phyloP scores from a whole-genome alignment of 2,113 vertebrate species.

The Mormyrus iriodes region DNA sequence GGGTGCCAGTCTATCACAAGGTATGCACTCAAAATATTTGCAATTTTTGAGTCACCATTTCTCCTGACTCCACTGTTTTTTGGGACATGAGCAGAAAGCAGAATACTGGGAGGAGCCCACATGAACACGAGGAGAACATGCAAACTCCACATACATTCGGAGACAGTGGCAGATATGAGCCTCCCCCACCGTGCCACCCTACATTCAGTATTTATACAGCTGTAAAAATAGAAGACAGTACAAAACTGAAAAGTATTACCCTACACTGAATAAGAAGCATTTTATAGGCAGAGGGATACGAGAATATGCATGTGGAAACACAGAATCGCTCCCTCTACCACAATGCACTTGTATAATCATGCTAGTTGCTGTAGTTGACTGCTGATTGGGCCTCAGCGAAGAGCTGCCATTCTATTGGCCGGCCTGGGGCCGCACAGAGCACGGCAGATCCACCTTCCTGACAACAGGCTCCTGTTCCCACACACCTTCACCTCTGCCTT shows the following conservation, averaged over 20 bases:
- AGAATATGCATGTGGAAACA: not conserved
- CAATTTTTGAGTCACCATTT: not conserved
- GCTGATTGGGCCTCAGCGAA: not conserved
- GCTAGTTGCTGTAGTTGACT: not conserved
- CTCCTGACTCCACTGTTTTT: not conserved
- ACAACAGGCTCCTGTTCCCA: slow-evolving; percentile 1
- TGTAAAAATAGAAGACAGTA: not conserved
- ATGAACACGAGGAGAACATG: not conserved
- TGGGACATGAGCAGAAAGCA: not conserved
- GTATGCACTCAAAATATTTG: not conserved
- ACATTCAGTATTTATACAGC: slow-evolving; percentile 1
- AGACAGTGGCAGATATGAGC: not conserved
- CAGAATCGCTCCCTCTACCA: not conserved
- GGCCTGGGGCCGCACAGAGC: not conserved
- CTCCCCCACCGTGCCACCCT: not conserved
- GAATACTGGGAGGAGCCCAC: not conserved
- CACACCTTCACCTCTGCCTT: not conserved
- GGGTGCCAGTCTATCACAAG: not conserved
- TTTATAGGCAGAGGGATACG: not conserved
- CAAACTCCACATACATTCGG: not conserved
- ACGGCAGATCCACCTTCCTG: not conserved
- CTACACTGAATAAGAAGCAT: not conserved
- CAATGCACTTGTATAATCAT: not conserved
- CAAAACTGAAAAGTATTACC: not conserved
- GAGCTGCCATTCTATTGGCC: not conserved